Percentiles rank a stretch among this genome's conserved stretches.
These are phyloP conservation scores for Drosophila asahinai DNA, from an alignment of 1,140 invertebrate genomes.

Conservation along the genomic window DNA sequence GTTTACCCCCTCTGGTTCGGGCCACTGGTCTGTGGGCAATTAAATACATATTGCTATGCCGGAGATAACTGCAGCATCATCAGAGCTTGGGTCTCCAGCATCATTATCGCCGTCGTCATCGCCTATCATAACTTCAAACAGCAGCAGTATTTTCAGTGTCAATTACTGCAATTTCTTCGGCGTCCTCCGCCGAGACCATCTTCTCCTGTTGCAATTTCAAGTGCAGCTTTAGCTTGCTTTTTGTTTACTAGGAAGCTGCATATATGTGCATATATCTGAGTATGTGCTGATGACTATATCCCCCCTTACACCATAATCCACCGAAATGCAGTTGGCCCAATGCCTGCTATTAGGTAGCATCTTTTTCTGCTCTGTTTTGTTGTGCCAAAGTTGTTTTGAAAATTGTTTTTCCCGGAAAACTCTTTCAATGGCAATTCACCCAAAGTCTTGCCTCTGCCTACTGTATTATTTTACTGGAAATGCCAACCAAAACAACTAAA, in stretches of 20 bases:
- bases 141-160: constrained; percentile 68
- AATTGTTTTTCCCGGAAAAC: constrained; percentile 64
- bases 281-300: constrained; percentile 23
- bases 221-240: constrained; percentile 26
- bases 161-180: constrained; percentile 65
- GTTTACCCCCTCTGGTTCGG: neutral
- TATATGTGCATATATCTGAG: constrained; percentile 18
- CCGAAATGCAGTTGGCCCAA: constrained; percentile 26
- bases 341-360: constrained; percentile 39
- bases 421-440: constrained; percentile 25
- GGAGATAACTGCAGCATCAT: constrained; percentile 59
- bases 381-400: constrained; percentile 60
- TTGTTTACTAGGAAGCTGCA: constrained; percentile 64
- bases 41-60: constrained; percentile 49
- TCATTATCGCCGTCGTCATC: constrained; percentile 30
- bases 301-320: constrained; percentile 7
- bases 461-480: constrained; percentile 7
- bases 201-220: constrained; percentile 30
- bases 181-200: neutral
- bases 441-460: constrained; percentile 22
- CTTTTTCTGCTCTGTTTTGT: constrained; percentile 37
- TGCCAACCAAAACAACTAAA: constrained; percentile 28
- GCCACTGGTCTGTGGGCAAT: constrained; percentile 37
- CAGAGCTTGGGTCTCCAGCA: constrained; percentile 32
- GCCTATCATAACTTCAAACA: constrained; percentile 18